A percentile compares a stretch with the other conserved stretches of the same genome.
Conservation (phyloP, 2,888 invertebrate species). For the Thereva unica region DNA sequence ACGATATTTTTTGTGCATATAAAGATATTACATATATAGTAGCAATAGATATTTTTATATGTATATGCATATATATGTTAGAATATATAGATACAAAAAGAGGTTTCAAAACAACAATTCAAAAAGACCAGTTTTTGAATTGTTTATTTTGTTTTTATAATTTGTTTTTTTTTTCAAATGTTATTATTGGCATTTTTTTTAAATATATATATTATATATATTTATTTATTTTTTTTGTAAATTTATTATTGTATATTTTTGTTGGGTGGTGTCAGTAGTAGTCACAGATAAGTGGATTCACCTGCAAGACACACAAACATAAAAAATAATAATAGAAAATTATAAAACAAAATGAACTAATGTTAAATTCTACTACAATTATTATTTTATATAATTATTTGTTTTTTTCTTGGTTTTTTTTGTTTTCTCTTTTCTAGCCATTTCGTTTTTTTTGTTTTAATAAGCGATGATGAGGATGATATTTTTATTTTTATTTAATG, state of each 20-base stretch:
- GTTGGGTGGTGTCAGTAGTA: constrained; percentile 41
- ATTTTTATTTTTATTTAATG: not conserved
- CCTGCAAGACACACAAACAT: constrained; percentile 43
- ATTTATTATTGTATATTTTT: constrained; percentile 28
- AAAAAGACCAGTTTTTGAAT: too few relatives aligned
- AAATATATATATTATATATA: constrained; percentile 19
- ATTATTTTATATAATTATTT: too few relatives aligned
- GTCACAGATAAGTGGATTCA: constrained; percentile 45
- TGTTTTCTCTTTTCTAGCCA: constrained; percentile 11
- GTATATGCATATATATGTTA: too few relatives aligned
- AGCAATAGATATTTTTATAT: too few relatives aligned
- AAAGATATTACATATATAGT: too few relatives aligned
- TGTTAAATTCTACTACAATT: too few relatives aligned
- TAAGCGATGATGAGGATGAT: constrained; percentile 40
- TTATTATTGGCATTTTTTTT: constrained; percentile 8
- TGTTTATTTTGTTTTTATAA: too few relatives aligned
- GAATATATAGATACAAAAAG: too few relatives aligned
- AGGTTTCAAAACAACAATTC: too few relatives aligned
- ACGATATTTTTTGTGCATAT: too few relatives aligned
- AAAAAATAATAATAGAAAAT: constrained; percentile 37
- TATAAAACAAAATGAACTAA: constrained; percentile 10
- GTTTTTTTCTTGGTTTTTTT: not conserved
- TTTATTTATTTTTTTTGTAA: constrained; percentile 23
- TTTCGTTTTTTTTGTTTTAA: constrained; percentile 12
- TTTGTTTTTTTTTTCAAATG: not conserved